Evolutionary conservation across 2,888 invertebrate genomes (phyloP), one percentile per base, ranked within the genome.

Genomic region (Phyto melanocephala): DNA sequence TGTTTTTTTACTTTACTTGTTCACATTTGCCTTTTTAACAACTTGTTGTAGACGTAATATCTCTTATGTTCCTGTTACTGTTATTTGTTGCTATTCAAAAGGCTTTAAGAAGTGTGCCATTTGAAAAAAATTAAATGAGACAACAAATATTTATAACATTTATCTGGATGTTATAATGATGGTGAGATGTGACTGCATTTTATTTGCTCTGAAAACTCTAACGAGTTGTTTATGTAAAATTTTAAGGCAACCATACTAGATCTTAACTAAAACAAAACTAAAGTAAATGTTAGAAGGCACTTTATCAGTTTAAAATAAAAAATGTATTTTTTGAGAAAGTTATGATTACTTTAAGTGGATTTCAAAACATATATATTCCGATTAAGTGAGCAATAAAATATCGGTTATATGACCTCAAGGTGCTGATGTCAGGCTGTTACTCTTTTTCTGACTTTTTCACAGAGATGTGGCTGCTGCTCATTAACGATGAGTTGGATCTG

Each of bases 1-100:
- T n/a, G n/a, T n/a, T 28, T n/a, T 75, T 62, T 67, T 68, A 20
- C 50, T 40, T 62, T 54, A 1, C 45, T 65, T 54, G 37, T 63
- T 54, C 5, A 54, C 35, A 56, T 78, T 71, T 63, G 63, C 56
- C 50, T 76, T 76, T 50, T 2, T 33, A 62, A 37, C 35, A 65
- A 65, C 45, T 67, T 37, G 65, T 67, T 65, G 47, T 58, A 52
- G 24, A 62, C 50, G 52, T 28, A 56, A 24, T n/a, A 35, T 71
- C n/a, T 60, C 37, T 60, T 52, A 28, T 28, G 45, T 35, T 68
- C 15, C 40, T 68, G 22, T 52, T 50, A 52, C 6, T 40, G 60
- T 56, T 40, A 20, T 52, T 72, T 62, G 50, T 17, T 35, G 15
- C 17, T 28, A 24, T 22, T 35, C 4, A 20, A 47, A 54, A 67